Evolutionary conservation across 2,797 vertebrate genomes (phyloP).

Genomic region (Adelosebastes latens): DNA sequence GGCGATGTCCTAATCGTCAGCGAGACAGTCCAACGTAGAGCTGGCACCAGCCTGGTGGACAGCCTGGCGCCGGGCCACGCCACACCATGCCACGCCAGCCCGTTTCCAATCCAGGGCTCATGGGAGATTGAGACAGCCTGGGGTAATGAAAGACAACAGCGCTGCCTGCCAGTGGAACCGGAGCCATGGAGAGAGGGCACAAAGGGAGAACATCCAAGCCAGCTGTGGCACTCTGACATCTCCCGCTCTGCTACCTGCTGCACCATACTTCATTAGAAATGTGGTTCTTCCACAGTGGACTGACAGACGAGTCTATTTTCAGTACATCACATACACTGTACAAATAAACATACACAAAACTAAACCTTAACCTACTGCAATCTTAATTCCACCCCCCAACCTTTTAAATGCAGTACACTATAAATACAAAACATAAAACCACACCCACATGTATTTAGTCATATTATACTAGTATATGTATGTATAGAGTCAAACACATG

Average conservation of each 20-base stretch:
- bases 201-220: constrained; percentile 49
- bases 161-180: constrained; percentile 70
- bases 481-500: not conserved
- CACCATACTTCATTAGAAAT: constrained; percentile 33
- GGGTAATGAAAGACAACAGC: constrained; percentile 80
- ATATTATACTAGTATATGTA: not conserved
- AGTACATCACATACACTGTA: not conserved
- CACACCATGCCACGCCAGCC: constrained; percentile 31
- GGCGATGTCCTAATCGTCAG: constrained; percentile 76
- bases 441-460: not conserved
- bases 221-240: constrained; percentile 67
- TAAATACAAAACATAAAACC: not conserved
- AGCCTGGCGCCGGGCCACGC: constrained; percentile 45
- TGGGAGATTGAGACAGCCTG: constrained; percentile 69
- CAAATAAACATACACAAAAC: not conserved
- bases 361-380: not conserved
- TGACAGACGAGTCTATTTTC: not conserved
- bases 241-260: constrained; percentile 56
- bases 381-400: not conserved
- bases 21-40: constrained; percentile 62
- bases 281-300: not conserved
- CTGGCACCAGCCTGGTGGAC: constrained; percentile 60
- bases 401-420: not conserved
- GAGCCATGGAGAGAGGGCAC: constrained; percentile 61
- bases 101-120: constrained; percentile 60